Conservation (phyloP, 2,797 vertebrate species). For the Pangasius djambal region DNA sequence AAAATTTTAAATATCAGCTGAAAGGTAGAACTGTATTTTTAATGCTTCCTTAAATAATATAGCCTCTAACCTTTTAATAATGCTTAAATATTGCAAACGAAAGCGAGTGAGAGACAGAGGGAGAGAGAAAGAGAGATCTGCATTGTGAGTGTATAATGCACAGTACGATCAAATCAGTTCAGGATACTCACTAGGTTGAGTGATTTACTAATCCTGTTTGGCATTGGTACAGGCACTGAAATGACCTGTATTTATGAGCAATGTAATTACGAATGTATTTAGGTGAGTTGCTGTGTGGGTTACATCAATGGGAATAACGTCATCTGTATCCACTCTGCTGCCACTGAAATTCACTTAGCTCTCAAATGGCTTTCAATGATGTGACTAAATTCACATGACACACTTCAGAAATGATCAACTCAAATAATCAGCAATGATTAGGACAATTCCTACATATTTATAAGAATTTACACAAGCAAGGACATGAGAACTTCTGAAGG, state of each 20-base stretch:
- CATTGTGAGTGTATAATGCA: slow-evolving; percentile 12
- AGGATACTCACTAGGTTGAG: slow-evolving; percentile 14
- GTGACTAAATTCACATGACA: slow-evolving; percentile 10
- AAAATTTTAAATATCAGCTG: neutral
- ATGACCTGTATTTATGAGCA: slow-evolving; percentile 3
- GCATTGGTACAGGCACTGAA: neutral
- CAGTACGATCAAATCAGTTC: slow-evolving; percentile 41
- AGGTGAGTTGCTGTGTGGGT: slow-evolving; percentile 2
- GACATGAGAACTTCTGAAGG: neutral
- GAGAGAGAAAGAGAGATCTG: neutral
- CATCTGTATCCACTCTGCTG: slow-evolving; percentile 2
- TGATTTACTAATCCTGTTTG: slow-evolving; percentile 1
- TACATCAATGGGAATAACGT: neutral
- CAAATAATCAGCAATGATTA: neutral
- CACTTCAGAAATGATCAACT: neutral
- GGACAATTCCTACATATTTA: neutral
- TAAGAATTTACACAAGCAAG: neutral
- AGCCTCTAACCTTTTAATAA: neutral
- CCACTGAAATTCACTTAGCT: neutral
- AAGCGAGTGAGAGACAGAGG: neutral
- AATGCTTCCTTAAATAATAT: neutral
- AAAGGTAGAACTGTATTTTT: neutral
- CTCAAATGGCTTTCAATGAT: neutral
- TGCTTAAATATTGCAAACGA: neutral
- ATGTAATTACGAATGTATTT: neutral